Base-by-base conservation (phyloP, 2,888 invertebrate genomes). In the Gibbula magus region DNA sequence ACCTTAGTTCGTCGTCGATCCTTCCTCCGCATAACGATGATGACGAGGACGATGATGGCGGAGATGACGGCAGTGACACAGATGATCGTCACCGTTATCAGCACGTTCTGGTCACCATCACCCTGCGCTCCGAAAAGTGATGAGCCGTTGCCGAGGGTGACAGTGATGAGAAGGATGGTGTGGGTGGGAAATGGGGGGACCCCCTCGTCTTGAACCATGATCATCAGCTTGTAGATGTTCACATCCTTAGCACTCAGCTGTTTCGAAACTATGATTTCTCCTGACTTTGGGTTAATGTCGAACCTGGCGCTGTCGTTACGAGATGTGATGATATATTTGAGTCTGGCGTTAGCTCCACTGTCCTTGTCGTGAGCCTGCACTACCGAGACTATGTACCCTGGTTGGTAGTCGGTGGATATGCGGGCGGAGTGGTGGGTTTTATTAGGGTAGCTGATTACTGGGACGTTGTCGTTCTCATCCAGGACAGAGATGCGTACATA, bases 1-100 rank as follows among this genome's bases (percentile, higher is more conserved):
- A 75, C 18, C 66, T 79, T 20, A 1, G n/a, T 56, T n/a, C 82
- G 75, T n/a, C 82, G 61, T 20, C 79, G 56, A 70, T 91, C 90
- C 83, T 88, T 82, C 78, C 88, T 81, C 45, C 86, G 83, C 82
- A 89, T 88, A 45, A 90, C 84, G 79, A 89, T 87, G 77, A 90
- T 89, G 56, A 89, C 86, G 8, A 90, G 84, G 16, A 90, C 85
- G 77, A 90, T 89, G 18, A 89, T 87, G 20, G 87, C 87, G 73
- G 88, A 87, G 22, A 90, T 80, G 67, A 89, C 86, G 45, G 88
- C 85, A 56, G 89, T 89, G 76, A 89, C 86, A 83, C 89, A 86
- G 76, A 89, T 86, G 76, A 90, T 87, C 56, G 88, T 87, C 7
- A 89, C 79, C 25, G 87, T 87, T 74, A 89, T 89, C 35, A 88